phyloP scores from a whole-genome alignment of 2,888 invertebrate species.

The Dolichomitus sp. region DNA sequence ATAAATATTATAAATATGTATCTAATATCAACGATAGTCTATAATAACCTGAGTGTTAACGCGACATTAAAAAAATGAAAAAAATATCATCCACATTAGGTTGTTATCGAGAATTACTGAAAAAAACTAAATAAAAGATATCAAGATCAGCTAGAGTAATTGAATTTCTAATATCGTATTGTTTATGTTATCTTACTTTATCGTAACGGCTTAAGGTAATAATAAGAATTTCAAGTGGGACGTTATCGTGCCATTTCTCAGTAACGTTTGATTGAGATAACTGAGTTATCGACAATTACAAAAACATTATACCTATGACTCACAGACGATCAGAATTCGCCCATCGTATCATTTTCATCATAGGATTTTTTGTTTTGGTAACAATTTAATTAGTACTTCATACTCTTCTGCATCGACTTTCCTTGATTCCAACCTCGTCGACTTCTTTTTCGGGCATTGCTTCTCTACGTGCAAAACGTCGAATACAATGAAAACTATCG shows the following conservation, averaged over 20 bases:
- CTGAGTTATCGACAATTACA: slow-evolving; percentile 21
- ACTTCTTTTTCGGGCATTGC: slow-evolving; percentile 86
- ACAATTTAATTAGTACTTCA: slow-evolving; percentile 91
- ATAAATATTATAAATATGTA: too few relatives aligned
- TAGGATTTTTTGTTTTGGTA: slow-evolving; percentile 86
- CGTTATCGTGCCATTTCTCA: slow-evolving; percentile 26
- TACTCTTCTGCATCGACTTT: slow-evolving; percentile 82
- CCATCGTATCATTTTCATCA: slow-evolving; percentile 1
- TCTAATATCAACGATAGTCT: too few relatives aligned
- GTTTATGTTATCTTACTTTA: background rate
- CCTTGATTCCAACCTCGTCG: slow-evolving; percentile 83
- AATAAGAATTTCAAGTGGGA: background rate
- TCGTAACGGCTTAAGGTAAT: background rate
- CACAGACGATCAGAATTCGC: background rate
- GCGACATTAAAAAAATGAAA: too few relatives aligned
- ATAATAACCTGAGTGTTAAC: too few relatives aligned
- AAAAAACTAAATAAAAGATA: background rate
- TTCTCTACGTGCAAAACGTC: slow-evolving; percentile 86
- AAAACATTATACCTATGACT: slow-evolving; percentile 4
- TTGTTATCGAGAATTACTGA: background rate
- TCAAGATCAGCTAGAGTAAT: background rate
- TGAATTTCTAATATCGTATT: background rate
- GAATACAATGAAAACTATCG: slow-evolving; percentile 26
- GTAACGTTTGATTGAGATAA: slow-evolving; percentile 29
- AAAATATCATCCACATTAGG: background rate